Evolutionary conservation across 2,888 invertebrate species (phyloP), one percentile per base, ranked within the genome.

Genomic region (Cephus nigrinus): DNA sequence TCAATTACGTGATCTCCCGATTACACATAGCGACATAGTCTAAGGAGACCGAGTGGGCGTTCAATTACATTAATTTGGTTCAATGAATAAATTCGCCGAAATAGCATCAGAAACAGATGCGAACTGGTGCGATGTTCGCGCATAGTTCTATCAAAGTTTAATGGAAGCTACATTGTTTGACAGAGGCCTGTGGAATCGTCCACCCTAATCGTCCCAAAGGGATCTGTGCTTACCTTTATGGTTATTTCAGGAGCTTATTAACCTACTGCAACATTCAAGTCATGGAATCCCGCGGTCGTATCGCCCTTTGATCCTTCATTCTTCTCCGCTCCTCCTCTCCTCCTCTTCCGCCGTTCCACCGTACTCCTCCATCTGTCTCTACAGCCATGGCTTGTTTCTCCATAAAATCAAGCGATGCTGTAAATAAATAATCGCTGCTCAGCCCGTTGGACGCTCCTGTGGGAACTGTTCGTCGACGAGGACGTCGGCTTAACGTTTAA

Each of bases 401-500:
- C 55, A 23, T 55, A 55, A 55, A 55, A 55, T 55, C 55, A 55
- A 55, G 55, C 55, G 55, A 55, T 55, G 23, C 55, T 55, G 9
- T 23, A 55, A 55, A 23, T 23, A 55, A 23, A 2, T 55, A 23
- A 23, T 55, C 23, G 15, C 55, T 55, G 55, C 15, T 55, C 9
- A 55, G 55, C 3, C 0, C 9, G 23, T 2, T 23, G 23, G 55
- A 55, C 23, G 23, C 55, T 23, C 55, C 55, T 55, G 55, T 9
- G 55, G 55, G 55, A 55, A 55, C 23, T 23, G 55, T 55, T 55
- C 15, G 55, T 2, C 23, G 9, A 55, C 55, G 23, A 23, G 55
- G 55, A 55, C 55, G 23, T 23, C 55, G 9, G 55, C 15, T 55
- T 23, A 55, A 9, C 55, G 74, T 32, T 74, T 76, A 77, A 80